Evolutionary conservation across 1,140 invertebrate genomes (phyloP), one percentile per base, ranked within the genome.

Genomic region (Cotesia vestalis): DNA sequence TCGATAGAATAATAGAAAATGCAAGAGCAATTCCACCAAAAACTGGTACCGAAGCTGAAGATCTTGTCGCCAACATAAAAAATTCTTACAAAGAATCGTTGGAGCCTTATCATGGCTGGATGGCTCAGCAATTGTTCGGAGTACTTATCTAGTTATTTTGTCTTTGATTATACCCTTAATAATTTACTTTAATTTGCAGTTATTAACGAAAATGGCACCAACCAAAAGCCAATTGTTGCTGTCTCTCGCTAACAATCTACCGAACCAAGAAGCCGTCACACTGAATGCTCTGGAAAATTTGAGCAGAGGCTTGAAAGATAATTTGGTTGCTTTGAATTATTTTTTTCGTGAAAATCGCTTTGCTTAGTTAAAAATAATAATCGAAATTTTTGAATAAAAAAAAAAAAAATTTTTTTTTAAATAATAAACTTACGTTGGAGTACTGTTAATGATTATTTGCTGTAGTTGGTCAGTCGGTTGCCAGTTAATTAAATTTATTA

Each of bases 31-130:
- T 46, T 9, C 40, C 40, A 46, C 6, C 40, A 0, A 84, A 88
- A 69, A 75, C 84, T 34, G 82, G 81, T 62, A 81, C 87, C 70
- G 72, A 80, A 14, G 81, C 83, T 3, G 88, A 90, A 77, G 88
- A 89, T 80, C 85, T 92, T 72, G 85, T 86, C 57, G 85, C 87
- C 17, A 87, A 89, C 75, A 81, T 92, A 34, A 88, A 86, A 75
- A 82, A 86, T 61, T 89, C 91, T 17, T 93, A 93, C 81, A 87
- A 89, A 75, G 87, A 89, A 69, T 88, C 90, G 69, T 81, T 93
- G 52, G 89, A 91, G 79, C 86, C 85, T 46, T 91, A 91, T 80
- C 91, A 93, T 76, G 90, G 88, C 64, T 92, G 91, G 91, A 85
- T 92, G 78, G 88, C 89, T 9, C 89, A 91, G 78, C 88, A 91